Conservation (phyloP, 2,888 invertebrate genomes). For the Dermolepida albohirtum region DNA sequence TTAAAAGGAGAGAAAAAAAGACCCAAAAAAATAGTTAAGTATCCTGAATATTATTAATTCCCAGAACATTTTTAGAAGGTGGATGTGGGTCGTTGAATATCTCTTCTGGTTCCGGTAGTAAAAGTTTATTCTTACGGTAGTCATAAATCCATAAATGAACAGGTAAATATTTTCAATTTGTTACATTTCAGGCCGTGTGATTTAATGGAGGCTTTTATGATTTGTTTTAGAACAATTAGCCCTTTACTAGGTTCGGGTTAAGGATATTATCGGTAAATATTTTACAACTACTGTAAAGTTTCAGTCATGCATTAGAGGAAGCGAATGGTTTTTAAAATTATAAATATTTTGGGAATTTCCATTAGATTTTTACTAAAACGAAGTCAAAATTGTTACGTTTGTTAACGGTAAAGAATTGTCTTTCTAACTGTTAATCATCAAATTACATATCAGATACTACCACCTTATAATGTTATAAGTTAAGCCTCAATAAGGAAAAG, state of each 20-base stretch:
- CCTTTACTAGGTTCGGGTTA: slow-evolving; percentile 15
- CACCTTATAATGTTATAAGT: too few relatives aligned
- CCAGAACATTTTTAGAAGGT: slow-evolving; percentile 6
- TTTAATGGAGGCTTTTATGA: slow-evolving; percentile 33
- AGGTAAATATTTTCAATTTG: slow-evolving; percentile 36
- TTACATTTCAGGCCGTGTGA: slow-evolving; percentile 17
- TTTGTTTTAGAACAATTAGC: slow-evolving; percentile 33
- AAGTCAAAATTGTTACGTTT: too few relatives aligned
- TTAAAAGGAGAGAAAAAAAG: not conserved
- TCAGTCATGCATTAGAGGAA: slow-evolving; percentile 10
- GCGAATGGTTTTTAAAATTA: too few relatives aligned
- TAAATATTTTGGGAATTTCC: too few relatives aligned
- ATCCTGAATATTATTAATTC: slow-evolving; percentile 31
- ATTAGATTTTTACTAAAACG: too few relatives aligned
- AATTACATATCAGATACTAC: too few relatives aligned
- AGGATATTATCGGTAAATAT: slow-evolving; percentile 24
- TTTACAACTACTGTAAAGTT: slow-evolving; percentile 29
- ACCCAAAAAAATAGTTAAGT: too few relatives aligned
- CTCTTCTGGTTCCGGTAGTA: slow-evolving; percentile 35
- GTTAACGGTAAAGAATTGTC: too few relatives aligned
- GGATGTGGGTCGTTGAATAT: slow-evolving; percentile 1
- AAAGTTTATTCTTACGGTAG: slow-evolving; percentile 26
- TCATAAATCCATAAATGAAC: slow-evolving; percentile 38
- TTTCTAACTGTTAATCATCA: too few relatives aligned
- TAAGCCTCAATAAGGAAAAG: too few relatives aligned